These are phyloP conservation scores for Nomada fucata DNA, from an alignment of 2,888 invertebrate genomes.

Conservation along the genomic window DNA sequence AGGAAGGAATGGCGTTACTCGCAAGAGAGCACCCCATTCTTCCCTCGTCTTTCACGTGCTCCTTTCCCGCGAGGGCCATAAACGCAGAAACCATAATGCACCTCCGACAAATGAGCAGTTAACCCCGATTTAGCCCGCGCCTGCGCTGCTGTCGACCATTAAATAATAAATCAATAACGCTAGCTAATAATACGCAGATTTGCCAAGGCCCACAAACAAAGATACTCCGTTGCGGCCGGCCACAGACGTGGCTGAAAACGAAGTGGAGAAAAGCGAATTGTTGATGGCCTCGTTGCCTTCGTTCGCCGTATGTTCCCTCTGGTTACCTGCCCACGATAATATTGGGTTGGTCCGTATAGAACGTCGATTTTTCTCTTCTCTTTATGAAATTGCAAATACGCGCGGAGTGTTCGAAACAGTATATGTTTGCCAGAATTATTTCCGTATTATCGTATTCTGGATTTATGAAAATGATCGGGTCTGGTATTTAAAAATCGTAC, in stretches of 20 bases:
- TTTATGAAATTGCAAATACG: no score
- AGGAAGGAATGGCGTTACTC: constrained; percentile 10
- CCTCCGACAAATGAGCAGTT: constrained; percentile 77
- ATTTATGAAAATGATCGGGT: no score
- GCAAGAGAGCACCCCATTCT: constrained; percentile 26
- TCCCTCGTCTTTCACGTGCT: constrained; percentile 36
- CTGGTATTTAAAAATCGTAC: no score
- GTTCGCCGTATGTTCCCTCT: constrained; percentile 69
- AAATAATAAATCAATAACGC: constrained; percentile 80
- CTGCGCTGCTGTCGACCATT: constrained; percentile 68
- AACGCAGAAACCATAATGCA: constrained; percentile 69
- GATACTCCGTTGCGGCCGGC: constrained; percentile 40
- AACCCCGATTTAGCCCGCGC: constrained; percentile 78
- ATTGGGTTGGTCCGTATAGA: constrained; percentile 8
- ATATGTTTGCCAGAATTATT: no score
- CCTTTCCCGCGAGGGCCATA: constrained; percentile 51
- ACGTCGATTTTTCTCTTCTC: no score
- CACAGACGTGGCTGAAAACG: not conserved
- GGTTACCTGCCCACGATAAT: constrained; percentile 66
- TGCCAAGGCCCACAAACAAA: constrained; percentile 57
- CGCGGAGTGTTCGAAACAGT: no score
- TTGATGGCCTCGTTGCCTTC: constrained; percentile 38
- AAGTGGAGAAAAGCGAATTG: not conserved
- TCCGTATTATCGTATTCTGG: no score
- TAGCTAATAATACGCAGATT: constrained; percentile 73